phyloP scores from a whole-genome alignment of 2,797 vertebrate species.

The Dipus sagitta region DNA sequence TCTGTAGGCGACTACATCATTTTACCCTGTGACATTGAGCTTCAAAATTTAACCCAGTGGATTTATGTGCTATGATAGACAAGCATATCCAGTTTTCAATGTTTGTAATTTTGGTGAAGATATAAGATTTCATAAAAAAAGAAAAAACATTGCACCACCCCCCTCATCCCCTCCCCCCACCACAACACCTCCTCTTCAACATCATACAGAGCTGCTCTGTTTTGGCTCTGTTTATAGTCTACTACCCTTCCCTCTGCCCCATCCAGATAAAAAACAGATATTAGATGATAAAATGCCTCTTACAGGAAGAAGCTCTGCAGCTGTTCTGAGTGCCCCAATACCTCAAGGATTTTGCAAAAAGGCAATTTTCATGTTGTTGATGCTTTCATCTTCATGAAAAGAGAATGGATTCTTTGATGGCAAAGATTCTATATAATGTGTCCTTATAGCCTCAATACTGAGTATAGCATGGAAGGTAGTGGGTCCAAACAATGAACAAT shows the following conservation, averaged over 20 bases:
- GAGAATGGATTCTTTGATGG: neutral
- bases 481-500: neutral
- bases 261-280: neutral
- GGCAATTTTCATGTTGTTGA: neutral
- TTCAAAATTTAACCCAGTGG: neutral
- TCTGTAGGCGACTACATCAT: neutral
- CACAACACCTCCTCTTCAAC: neutral
- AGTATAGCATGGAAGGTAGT: neutral
- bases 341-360: neutral
- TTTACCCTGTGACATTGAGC: neutral
- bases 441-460: rapidly evolving
- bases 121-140: neutral
- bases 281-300: neutral
- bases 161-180: neutral
- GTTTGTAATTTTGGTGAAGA: neutral
- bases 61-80: neutral
- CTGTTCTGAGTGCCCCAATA: neutral
- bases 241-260: neutral
- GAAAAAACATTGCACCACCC: neutral
- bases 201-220: neutral
- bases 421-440: neutral
- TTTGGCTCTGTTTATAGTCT: neutral
- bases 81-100: neutral
- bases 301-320: neutral
- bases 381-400: neutral